Conservation (phyloP, 2,113 vertebrate species). For the Cephalopholis sonnerati region DNA sequence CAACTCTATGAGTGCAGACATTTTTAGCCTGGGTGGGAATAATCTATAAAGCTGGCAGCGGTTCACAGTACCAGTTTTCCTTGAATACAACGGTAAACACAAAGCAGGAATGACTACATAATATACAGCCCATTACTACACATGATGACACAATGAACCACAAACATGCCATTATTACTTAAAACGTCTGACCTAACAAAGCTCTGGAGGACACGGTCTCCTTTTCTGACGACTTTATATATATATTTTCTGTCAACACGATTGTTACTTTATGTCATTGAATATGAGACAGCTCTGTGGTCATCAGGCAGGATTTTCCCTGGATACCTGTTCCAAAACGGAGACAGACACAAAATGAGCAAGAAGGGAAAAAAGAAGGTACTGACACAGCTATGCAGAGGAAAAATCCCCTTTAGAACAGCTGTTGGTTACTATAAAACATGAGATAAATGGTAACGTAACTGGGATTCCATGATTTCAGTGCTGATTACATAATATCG, state of each 20-base stretch:
- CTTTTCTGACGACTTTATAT: slow-evolving; percentile 25
- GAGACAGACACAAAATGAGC: slow-evolving; percentile 54
- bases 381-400: slow-evolving; percentile 36
- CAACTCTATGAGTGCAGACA: not conserved
- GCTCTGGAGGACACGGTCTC: not conserved
- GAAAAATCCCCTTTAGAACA: slow-evolving; percentile 59
- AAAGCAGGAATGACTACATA: slow-evolving; percentile 42
- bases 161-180: slow-evolving; percentile 37
- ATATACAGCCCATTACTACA: slow-evolving; percentile 32
- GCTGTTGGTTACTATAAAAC: slow-evolving; percentile 72
- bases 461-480: slow-evolving; percentile 67
- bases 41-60: slow-evolving; percentile 34
- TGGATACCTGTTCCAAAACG: slow-evolving; percentile 68
- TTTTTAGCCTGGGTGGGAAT: slow-evolving; percentile 32
- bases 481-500: slow-evolving; percentile 53
- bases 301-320: slow-evolving; percentile 62
- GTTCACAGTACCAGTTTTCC: slow-evolving; percentile 30
- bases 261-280: slow-evolving; percentile 44
- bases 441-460: slow-evolving; percentile 57
- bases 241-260: slow-evolving; percentile 48
- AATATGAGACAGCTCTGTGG: slow-evolving; percentile 44
- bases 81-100: slow-evolving; percentile 29
- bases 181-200: slow-evolving; percentile 55
- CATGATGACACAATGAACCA: slow-evolving; percentile 56
- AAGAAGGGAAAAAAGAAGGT: slow-evolving; percentile 50